phyloP scores from a whole-genome alignment of 64 coral and sea anemone species.

The Catalaphyllia jardinei region DNA sequence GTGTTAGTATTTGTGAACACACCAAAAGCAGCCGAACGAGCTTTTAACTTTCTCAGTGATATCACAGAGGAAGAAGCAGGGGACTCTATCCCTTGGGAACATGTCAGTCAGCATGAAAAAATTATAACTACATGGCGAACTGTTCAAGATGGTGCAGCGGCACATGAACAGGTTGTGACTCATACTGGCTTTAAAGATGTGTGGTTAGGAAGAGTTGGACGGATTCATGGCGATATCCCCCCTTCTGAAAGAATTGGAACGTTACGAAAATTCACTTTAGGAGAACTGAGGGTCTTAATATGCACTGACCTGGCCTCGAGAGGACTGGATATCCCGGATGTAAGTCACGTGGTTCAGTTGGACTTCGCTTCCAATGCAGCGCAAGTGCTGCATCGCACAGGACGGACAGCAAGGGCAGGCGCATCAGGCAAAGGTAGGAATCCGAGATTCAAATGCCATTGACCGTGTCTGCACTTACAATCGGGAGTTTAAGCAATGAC shows the following conservation, averaged over 20 bases:
- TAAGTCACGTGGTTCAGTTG: constrained; percentile 95
- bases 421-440: constrained; percentile 69
- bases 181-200: constrained; percentile 17
- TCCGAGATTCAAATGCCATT: background rate
- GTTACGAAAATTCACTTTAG: constrained; percentile 63
- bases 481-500: no score
- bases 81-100: background rate
- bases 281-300: constrained; percentile 72
- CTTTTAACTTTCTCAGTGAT: constrained; percentile 71
- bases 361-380: constrained; percentile 93
- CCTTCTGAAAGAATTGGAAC: constrained; percentile 60
- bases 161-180: background rate
- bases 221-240: constrained; percentile 66
- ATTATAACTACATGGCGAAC: background rate
- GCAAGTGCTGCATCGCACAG: constrained; percentile 79
- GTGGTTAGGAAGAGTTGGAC: constrained; percentile 60
- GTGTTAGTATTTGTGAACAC: constrained; percentile 91
- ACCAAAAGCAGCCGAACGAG: constrained; percentile 42
- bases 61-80: background rate
- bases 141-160: background rate
- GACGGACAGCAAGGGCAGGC: constrained; percentile 92
- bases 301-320: constrained; percentile 94
- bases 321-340: constrained; percentile 87
- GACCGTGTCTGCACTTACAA: no score
- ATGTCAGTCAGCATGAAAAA: background rate